Percentiles rank a stretch among this genome's conserved stretches.
Conservation (phyloP, 2,888 invertebrate species). For the Galerucella pusilla region DNA sequence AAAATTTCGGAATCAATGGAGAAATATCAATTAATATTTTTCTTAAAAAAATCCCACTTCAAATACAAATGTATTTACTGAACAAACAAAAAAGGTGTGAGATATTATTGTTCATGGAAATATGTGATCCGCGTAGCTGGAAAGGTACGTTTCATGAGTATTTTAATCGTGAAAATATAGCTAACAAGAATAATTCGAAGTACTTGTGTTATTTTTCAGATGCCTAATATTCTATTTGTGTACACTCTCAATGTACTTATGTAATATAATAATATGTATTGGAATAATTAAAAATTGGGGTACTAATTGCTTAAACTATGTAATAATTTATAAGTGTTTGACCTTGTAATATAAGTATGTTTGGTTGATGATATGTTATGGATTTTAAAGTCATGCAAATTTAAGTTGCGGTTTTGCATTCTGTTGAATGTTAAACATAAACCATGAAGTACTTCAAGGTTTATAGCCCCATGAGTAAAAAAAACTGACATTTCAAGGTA, state of each 20-base stretch:
- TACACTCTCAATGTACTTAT: not conserved
- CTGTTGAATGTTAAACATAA: not conserved
- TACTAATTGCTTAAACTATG: not conserved
- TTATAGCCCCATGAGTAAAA: not conserved
- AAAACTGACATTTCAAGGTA: not conserved
- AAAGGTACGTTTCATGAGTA: too few species aligned
- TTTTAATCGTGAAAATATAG: too few species aligned
- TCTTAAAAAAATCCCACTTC: too few species aligned
- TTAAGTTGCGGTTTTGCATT: not conserved
- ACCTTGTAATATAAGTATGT: not conserved
- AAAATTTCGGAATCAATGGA: constrained; percentile 33
- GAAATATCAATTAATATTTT: not conserved
- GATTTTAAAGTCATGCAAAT: not conserved
- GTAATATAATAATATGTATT: too few species aligned
- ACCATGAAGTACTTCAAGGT: not conserved
- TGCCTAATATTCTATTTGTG: not conserved
- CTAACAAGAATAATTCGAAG: too few species aligned
- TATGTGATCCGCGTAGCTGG: too few species aligned
- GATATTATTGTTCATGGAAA: too few species aligned
- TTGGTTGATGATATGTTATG: not conserved
- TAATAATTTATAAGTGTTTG: not conserved
- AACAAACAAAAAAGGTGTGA: not conserved
- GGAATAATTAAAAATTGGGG: too few species aligned
- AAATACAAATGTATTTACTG: not conserved
- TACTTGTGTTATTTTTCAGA: too few species aligned